phyloP scores from a whole-genome alignment of 2,113 vertebrate species.

The Syngnathus floridae region DNA sequence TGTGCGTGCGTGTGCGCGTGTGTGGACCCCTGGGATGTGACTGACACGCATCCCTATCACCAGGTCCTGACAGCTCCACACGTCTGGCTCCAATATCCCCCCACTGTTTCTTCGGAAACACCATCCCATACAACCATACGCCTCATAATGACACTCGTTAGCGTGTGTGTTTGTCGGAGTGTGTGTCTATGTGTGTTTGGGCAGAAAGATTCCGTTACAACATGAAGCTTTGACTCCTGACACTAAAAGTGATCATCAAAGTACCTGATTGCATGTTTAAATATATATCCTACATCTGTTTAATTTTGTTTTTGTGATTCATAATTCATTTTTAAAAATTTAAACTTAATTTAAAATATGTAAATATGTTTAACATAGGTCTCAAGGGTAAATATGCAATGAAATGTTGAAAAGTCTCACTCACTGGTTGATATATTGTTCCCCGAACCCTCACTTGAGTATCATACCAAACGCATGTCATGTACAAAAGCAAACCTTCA shows the following conservation, averaged over 20 bases:
- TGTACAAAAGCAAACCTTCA: neutral
- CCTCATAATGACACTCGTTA: constrained; percentile 54
- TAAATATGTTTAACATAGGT: neutral
- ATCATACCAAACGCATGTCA: neutral
- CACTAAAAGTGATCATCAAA: constrained; percentile 35
- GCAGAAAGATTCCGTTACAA: constrained; percentile 33
- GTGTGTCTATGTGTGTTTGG: constrained; percentile 10
- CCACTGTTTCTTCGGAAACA: constrained; percentile 61
- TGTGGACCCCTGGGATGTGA: constrained; percentile 55
- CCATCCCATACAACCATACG: constrained; percentile 58
- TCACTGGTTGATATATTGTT: neutral
- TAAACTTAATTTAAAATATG: neutral
- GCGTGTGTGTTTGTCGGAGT: constrained; percentile 3
- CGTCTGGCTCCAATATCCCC: constrained; percentile 74
- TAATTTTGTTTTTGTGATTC: neutral
- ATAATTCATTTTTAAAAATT: neutral
- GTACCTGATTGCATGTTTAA: constrained; percentile 11
- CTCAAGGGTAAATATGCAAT: neutral
- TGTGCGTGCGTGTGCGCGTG: constrained; percentile 29
- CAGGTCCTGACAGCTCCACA: constrained; percentile 62
- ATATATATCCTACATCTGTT: neutral
- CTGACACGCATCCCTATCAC: constrained; percentile 71
- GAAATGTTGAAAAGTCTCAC: neutral
- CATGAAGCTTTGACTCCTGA: constrained; percentile 15
- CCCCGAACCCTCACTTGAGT: neutral